Evolutionary conservation across 1,140 invertebrate species (phyloP).

Genomic region (Drosophila serrata): DNA sequence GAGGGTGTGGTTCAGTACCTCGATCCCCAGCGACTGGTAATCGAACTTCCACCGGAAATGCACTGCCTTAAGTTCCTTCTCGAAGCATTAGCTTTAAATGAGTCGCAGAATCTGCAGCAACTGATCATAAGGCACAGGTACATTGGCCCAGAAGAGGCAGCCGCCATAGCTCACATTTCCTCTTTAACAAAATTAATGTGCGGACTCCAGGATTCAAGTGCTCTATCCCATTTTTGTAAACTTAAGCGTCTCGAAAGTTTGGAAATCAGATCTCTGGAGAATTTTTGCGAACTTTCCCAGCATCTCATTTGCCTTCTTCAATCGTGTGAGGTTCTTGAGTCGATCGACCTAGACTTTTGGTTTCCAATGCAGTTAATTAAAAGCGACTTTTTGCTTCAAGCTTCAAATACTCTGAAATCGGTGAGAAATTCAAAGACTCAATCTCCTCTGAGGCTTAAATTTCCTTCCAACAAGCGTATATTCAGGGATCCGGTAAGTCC

Average conservation of each 20-base stretch:
- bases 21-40: neutral
- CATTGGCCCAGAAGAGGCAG: neutral
- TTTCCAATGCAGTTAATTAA: slow-evolving; percentile 1
- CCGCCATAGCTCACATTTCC: neutral
- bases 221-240: neutral
- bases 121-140: slow-evolving; percentile 7
- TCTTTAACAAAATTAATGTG: slow-evolving; percentile 5
- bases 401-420: neutral
- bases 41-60: neutral
- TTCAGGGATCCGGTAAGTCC: slow-evolving; percentile 6
- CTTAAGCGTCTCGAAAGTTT: neutral
- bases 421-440: neutral
- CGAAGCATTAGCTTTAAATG: neutral
- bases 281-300: neutral
- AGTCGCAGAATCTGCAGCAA: neutral
- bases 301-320: neutral
- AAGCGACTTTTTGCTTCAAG: neutral
- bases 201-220: neutral
- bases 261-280: neutral
- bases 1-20: neutral
- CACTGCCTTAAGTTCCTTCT: neutral
- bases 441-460: neutral
- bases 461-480: neutral
- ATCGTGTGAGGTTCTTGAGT: neutral
- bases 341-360: slow-evolving; percentile 1